Evolutionary conservation across 2,888 invertebrate genomes (phyloP), one percentile per base, ranked within the genome.

Genomic region (Noctua pronuba): DNA sequence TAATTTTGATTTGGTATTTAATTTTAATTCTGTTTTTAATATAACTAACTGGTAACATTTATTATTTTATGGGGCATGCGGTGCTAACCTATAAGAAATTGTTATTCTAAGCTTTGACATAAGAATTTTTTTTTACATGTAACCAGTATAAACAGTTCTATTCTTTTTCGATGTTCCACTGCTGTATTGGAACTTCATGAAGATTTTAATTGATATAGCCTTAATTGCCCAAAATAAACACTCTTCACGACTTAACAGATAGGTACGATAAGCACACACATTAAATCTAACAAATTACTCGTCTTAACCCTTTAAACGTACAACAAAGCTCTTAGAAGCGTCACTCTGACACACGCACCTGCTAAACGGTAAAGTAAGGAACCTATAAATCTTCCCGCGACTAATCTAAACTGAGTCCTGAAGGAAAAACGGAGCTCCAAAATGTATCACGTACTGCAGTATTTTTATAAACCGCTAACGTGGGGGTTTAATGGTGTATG

Each of bases 401-500:
- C 91, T 93, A 93, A 94, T 93, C 93, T 92, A 88, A 92, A 89
- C 90, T 82, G 77, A 65, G 88, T 90, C 89, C 88, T 88, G 86
- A 83, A 90, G 91, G 90, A 91, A 92, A 92, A 90, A 89, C 86
- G 79, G 77, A 77, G 83, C 85, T 64, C 73, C 84, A 85, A 90
- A 91, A 86, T 90, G 89, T 91, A 90, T 91, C 92, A 92, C 91
- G 91, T 92, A 90, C 88, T 74, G 83, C 84, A 86, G 89, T 91
- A 91, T 93, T 93, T 94, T 92, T 93, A 93, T 92, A 92, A 93
- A 93, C 91, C 90, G 89, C 88, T 88, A 88, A 91, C 90, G 89
- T 90, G 92, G 90, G 81, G 88, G 86, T 89, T 90, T 92, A 92
- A 93, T 91, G 92, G 91, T 87, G 84, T 90, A 91, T 87, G 85